phyloP scores from a whole-genome alignment of 53 echinoderm and acorn worm species.

The Apostichopus leukothele region DNA sequence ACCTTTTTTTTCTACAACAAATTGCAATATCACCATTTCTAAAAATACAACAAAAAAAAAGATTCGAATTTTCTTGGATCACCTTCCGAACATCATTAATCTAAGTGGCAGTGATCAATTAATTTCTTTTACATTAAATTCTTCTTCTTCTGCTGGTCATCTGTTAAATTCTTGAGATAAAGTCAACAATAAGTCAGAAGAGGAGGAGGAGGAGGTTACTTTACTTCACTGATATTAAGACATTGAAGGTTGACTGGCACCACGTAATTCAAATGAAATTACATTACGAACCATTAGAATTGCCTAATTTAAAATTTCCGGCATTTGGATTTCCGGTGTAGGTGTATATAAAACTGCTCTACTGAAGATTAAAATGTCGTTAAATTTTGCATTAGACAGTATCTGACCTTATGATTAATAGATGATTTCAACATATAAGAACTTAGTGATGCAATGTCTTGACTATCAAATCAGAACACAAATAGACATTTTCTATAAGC shows the following conservation, averaged over 20 bases:
- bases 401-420: too few species aligned
- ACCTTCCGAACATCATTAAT: not conserved
- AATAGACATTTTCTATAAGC: too few species aligned
- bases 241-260: conserved; percentile 23
- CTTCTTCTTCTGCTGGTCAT: not conserved
- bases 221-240: not conserved
- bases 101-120: conserved; percentile 31
- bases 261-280: conserved; percentile 18
- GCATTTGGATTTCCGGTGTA: not conserved
- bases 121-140: not conserved
- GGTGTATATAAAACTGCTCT: not conserved
- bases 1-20: too few species aligned
- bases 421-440: too few species aligned
- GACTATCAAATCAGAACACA: too few species aligned
- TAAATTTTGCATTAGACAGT: too few species aligned
- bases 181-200: conserved; percentile 20
- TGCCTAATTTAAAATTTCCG: too few species aligned
- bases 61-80: too few species aligned
- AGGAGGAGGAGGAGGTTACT: not conserved
- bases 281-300: conserved; percentile 2
- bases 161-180: conserved; percentile 14
- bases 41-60: too few species aligned
- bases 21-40: too few species aligned
- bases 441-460: too few species aligned
- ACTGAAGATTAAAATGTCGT: too few species aligned